A percentile compares a stretch with the other conserved stretches of the same genome.
These are phyloP conservation scores for Pyrochroa serraticornis DNA, from an alignment of 2,888 invertebrate species.

Conservation along the genomic window DNA sequence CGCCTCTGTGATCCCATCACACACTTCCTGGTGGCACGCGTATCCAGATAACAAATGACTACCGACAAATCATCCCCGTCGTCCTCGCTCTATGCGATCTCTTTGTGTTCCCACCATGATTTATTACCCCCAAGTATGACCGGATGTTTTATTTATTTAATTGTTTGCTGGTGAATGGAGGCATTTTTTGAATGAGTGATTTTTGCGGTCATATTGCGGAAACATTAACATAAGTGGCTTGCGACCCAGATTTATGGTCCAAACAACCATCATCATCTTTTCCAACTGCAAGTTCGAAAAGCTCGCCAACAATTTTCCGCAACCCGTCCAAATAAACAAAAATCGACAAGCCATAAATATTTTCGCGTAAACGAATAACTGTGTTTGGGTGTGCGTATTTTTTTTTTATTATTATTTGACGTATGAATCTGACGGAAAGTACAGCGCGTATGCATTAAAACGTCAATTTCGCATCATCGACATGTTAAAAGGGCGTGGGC, in stretches of 20 bases:
- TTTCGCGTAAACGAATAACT: conserved; percentile 30
- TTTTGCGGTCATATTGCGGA: conserved; percentile 47
- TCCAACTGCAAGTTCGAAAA: too few species aligned
- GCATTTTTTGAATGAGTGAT: conserved; percentile 48
- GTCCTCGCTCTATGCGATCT: conserved; percentile 30
- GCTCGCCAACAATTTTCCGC: too few species aligned
- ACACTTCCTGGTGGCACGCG: too few species aligned
- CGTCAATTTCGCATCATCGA: conserved; percentile 37
- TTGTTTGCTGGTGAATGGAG: conserved; percentile 50
- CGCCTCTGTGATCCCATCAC: too few species aligned
- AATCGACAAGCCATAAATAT: conserved; percentile 20
- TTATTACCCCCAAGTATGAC: conserved; percentile 40
- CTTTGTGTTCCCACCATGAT: conserved; percentile 39
- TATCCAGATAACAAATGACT: conserved; percentile 49
- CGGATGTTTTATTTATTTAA: conserved; percentile 56
- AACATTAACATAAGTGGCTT: conserved; percentile 45
- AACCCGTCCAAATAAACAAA: not conserved
- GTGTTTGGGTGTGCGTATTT: conserved; percentile 19
- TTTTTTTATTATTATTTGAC: conserved; percentile 20
- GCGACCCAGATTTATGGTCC: too few species aligned
- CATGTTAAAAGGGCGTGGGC: conserved; percentile 16
- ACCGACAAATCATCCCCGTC: conserved; percentile 52
- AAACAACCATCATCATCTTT: too few species aligned
- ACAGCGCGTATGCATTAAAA: conserved; percentile 36
- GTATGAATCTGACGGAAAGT: conserved; percentile 16